Percentiles rank a stretch among this genome's conserved stretches.
These are phyloP conservation scores for Dromas ardeola DNA, from an alignment of 2,113 vertebrate species.

Conservation along the genomic window DNA sequence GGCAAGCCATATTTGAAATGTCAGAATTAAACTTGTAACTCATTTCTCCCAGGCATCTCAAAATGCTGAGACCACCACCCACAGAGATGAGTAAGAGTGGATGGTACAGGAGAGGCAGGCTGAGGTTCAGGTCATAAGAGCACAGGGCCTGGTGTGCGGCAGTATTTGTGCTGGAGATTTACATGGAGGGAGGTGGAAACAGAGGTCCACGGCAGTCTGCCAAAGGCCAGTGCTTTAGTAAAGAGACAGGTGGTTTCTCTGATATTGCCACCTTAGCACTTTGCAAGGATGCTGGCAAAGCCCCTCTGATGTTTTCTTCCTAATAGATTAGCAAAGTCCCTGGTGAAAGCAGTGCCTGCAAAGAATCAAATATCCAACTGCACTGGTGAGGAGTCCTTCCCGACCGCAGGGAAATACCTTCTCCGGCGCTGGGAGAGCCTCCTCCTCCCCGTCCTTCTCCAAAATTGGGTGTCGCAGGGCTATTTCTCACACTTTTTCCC, in stretches of 20 bases:
- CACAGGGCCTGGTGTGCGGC: background rate
- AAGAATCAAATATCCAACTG: background rate
- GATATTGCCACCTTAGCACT: background rate
- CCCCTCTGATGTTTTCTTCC: background rate
- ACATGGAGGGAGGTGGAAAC: background rate
- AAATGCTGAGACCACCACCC: background rate
- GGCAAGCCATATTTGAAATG: background rate
- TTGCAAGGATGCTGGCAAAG: background rate
- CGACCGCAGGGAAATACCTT: background rate
- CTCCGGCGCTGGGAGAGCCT: accelerated
- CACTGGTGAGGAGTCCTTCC: background rate
- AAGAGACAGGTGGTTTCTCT: background rate
- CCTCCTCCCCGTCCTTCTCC: accelerated
- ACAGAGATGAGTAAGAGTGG: background rate
- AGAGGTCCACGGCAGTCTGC: background rate
- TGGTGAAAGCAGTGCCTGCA: background rate
- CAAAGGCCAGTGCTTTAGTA: background rate
- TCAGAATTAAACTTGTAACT: background rate
- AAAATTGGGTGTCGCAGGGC: accelerated
- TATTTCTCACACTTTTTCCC: background rate
- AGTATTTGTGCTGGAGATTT: background rate
- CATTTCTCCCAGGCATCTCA: background rate
- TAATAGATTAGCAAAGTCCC: background rate
- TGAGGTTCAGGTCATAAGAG: background rate
- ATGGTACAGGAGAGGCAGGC: background rate